phyloP scores from a whole-genome alignment of 2,113 vertebrate genomes.

The Ictidomys tridecemlineatus region DNA sequence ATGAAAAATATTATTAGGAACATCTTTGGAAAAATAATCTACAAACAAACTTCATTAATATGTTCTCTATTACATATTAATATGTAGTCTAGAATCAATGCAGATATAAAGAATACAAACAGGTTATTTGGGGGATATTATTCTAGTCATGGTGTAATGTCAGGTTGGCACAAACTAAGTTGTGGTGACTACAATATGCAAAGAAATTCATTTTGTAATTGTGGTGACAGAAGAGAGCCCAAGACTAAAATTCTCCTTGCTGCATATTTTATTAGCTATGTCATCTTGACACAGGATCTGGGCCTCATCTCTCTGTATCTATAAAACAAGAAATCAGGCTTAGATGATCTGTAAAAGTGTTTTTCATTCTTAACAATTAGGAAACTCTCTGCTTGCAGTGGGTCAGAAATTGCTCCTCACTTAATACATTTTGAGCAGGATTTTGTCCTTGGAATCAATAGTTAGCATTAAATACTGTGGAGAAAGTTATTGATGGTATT shows the following conservation, averaged over 20 bases:
- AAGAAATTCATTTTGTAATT: conserved; percentile 14
- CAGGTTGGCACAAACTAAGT: not conserved
- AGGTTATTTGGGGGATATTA: not conserved
- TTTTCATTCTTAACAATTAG: conserved; percentile 40
- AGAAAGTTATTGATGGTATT: conserved; percentile 44
- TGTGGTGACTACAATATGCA: not conserved
- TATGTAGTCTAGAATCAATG: not conserved
- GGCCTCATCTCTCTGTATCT: not conserved
- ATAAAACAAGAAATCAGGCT: not conserved
- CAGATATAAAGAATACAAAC: not conserved
- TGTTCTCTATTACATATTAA: no score
- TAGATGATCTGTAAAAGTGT: not conserved
- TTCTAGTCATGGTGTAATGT: not conserved
- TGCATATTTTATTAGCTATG: not conserved
- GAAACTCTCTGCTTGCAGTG: not conserved
- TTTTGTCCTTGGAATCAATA: conserved; percentile 44
- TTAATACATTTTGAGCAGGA: conserved; percentile 42
- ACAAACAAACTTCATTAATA: not conserved
- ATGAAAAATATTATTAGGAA: not conserved
- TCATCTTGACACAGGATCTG: not conserved
- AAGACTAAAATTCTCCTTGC: not conserved
- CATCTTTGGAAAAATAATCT: not conserved
- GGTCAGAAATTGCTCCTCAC: conserved; percentile 1
- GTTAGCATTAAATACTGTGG: conserved; percentile 47
- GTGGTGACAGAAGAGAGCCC: not conserved